Evolutionary conservation across 2,797 vertebrate genomes (phyloP), one percentile per base, ranked within the genome.

Genomic region (Picus viridis): DNA sequence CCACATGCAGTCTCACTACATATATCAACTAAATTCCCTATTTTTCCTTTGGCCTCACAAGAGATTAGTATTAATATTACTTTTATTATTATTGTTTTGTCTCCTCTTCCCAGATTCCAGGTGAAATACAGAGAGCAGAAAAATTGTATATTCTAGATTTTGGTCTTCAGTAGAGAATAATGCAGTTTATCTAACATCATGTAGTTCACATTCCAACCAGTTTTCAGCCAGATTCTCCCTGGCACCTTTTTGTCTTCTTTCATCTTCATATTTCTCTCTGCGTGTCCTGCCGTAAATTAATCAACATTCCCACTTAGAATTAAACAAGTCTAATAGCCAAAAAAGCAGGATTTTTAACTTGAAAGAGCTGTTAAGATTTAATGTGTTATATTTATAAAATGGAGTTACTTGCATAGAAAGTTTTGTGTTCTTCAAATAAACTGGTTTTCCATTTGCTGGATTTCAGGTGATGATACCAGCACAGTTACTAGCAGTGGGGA

Each of bases 31-130:
- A 88, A 90, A 95, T 81, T 94, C 68, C 27, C 39, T 70, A 47
- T 41, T 63, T 69, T 67, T 53, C 54, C 59, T 88, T 82, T 89
- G 45, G 7, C 16, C 36, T 36, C 9, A 7, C 0, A 5, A 84
- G 45, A 91, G 17, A 84, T 93, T 71, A 91, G 83, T 83, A 72
- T 65, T 77, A 89, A 82, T 83, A 75, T 65, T 61, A 53, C 18
- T 69, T 91, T 93, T 84, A 80, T 93, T 95, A 78, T 82, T 94
- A 61, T 71, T 90, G n/a, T 58, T 94, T 91, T 78, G 10, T 92
- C 30, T 34, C 30, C 87, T 89, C 67, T 83, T 30, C 34, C 24
- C 15, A 54, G 30, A 80, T 53, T 67, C 56, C 43, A 88, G 70
- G 89, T 90, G 57, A 94, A 88, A 83, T 11, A 90, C 9, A 86